Percentiles rank a stretch among this genome's conserved stretches.
Conservation (phyloP, 2,113 vertebrate species). For the Tragulus kanchil region DNA sequence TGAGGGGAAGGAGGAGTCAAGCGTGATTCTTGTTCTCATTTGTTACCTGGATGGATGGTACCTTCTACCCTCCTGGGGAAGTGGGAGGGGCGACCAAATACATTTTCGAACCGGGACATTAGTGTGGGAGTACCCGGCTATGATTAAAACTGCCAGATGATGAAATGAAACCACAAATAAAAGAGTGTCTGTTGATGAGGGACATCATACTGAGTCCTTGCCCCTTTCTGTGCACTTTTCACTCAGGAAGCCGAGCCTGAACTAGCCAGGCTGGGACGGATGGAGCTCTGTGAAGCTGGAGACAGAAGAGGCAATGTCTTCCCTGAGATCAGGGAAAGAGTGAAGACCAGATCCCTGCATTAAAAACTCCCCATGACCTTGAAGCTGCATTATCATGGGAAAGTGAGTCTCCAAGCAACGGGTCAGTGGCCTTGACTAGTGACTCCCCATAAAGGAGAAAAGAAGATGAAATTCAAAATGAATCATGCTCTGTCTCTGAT, state of each 20-base stretch:
- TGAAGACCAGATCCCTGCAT: neutral
- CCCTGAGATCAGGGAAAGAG: neutral
- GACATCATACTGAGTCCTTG: neutral
- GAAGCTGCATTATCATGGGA: neutral
- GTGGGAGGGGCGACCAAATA: neutral
- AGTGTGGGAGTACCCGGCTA: neutral
- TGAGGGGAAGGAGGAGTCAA: neutral
- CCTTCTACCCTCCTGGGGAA: neutral
- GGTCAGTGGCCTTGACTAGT: neutral
- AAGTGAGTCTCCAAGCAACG: neutral
- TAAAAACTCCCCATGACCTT: neutral
- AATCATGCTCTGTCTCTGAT: neutral
- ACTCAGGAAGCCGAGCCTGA: neutral
- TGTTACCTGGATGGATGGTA: neutral
- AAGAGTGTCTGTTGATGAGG: neutral
- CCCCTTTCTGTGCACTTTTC: neutral
- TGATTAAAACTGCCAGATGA: neutral
- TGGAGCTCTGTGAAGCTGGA: neutral
- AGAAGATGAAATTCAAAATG: neutral
- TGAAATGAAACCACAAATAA: neutral
- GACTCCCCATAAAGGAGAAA: neutral
- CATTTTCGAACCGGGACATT: neutral
- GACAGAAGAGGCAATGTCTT: neutral
- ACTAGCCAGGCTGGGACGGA: no score
- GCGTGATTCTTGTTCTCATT: neutral